A percentile compares a stretch with the other conserved stretches of the same genome.
phyloP scores from a whole-genome alignment of 2,113 vertebrate species.

The Silurus meridionalis region DNA sequence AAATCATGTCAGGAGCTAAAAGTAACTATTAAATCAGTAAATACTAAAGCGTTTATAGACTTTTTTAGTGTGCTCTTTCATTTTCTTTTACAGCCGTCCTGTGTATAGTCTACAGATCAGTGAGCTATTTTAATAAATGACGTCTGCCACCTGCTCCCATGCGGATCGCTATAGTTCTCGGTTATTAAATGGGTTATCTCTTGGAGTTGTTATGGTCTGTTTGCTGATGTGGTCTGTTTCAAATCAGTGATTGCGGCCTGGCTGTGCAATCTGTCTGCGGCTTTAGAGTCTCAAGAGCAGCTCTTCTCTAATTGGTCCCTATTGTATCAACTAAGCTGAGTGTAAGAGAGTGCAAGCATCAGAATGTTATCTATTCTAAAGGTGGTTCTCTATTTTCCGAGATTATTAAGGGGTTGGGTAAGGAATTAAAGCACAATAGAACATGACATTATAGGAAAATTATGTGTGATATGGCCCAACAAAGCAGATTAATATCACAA shows the following conservation, averaged over 20 bases:
- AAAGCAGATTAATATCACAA: background rate
- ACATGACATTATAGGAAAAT: background rate
- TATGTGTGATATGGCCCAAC: background rate
- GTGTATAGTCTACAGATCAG: conserved; percentile 7
- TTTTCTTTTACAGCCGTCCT: background rate
- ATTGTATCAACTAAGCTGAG: conserved; percentile 38
- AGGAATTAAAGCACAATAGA: background rate
- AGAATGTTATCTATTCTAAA: conserved; percentile 12
- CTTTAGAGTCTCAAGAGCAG: conserved; percentile 26
- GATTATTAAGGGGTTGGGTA: background rate
- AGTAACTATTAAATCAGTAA: background rate
- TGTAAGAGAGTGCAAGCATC: conserved; percentile 16
- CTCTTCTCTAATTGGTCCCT: conserved; percentile 49
- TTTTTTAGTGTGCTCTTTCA: background rate
- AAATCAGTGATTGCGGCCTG: conserved; percentile 37
- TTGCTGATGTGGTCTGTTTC: conserved; percentile 31
- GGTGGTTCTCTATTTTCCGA: background rate
- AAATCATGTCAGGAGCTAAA: background rate
- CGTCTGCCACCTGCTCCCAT: conserved; percentile 8
- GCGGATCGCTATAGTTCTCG: background rate
- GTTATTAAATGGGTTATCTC: conserved; percentile 16
- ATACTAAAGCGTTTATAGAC: background rate
- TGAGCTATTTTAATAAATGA: conserved; percentile 32
- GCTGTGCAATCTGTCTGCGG: conserved; percentile 35
- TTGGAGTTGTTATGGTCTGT: conserved; percentile 27